Percentiles rank a stretch among this genome's conserved stretches.
These are phyloP conservation scores for Drosophila insularis DNA, from an alignment of 1,140 invertebrate genomes.

Conservation along the genomic window DNA sequence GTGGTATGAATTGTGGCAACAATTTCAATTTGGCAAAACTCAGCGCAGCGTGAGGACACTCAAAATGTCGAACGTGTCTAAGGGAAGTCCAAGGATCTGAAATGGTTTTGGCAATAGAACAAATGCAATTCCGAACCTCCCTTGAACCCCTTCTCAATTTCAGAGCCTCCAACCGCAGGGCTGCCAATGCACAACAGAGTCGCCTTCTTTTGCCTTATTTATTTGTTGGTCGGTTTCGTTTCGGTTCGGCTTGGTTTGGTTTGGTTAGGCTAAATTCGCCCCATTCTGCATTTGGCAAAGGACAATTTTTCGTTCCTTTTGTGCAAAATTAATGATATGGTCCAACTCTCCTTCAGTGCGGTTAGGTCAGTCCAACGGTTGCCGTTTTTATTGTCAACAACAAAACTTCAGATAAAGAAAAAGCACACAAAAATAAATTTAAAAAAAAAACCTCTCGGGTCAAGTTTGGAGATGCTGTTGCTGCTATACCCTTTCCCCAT, in stretches of 20 bases:
- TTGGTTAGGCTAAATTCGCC: constrained; percentile 27
- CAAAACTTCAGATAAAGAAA: constrained; percentile 58
- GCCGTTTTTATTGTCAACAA: constrained; percentile 74
- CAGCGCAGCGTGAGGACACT: constrained; percentile 62
- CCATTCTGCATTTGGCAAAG: constrained; percentile 67
- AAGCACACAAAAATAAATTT: neutral
- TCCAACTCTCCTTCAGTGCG: constrained; percentile 8
- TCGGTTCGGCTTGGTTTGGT: constrained; percentile 35
- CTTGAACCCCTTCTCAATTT: constrained; percentile 14
- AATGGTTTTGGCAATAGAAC: constrained; percentile 10
- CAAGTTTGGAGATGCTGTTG: neutral
- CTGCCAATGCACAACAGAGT: constrained; percentile 72
- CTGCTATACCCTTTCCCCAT: neutral
- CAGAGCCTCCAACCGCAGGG: constrained; percentile 36
- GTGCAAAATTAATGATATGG: constrained; percentile 74
- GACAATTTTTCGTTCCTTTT: constrained; percentile 57
- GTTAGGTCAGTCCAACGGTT: constrained; percentile 27
- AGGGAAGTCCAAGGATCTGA: neutral
- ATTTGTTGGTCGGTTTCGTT: constrained; percentile 56
- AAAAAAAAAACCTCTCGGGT: neutral
- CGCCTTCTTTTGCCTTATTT: constrained; percentile 61
- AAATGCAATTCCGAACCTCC: constrained; percentile 10
- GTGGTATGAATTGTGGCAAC: constrained; percentile 43
- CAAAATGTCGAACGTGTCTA: constrained; percentile 70
- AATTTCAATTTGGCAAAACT: constrained; percentile 74